Evolutionary conservation across 1,140 invertebrate genomes (phyloP), one percentile per base, ranked within the genome.

Genomic region (Magallana ariakensis): DNA sequence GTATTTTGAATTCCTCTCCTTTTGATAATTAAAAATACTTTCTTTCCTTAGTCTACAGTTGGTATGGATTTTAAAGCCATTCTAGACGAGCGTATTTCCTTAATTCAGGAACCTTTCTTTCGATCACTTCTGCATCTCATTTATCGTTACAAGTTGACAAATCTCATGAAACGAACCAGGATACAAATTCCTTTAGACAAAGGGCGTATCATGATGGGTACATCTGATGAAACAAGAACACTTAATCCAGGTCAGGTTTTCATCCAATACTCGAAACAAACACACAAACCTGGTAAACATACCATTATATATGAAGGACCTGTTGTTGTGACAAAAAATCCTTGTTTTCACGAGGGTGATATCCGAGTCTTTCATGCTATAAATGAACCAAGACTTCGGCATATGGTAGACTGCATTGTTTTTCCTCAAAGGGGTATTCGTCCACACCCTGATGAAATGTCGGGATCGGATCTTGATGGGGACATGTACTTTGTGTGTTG

Each of bases 381-480:
- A 0, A 80, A 84, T 54, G 83, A 84, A 8, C 58, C 70, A 2
- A 70, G 60, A 11, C 53, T 89, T 3, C 56, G 85, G n/a, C 83
- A 87, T 46, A n/a, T 87, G 7, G 82, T 75, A 0, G 88, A 89
- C 19, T 89, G 85, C 46, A 89, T 89, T 55, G 88, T 89, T 3
- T 89, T 89, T 58, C 88, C 88, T 10, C 58, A 84, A 53, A 60
- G 56, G 8, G 88, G 88, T 6, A 0, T 6, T 5, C 55, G 88
- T 57, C 88, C 88, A 66, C 88, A 89, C n/a, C 88, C 88, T 66
- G 75, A 87, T 55, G 88, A 89, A 85, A 89, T 87, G 66, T 75
- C 85, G 8, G 88, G 88, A 11, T 89, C 88, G 13, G 88, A 89
- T 84, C 75, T 89, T 53, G 88, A 89, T 82, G 88, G 88, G 10